Base-by-base conservation (phyloP, 2,797 vertebrate species). In the Bovichtus variegatus region DNA sequence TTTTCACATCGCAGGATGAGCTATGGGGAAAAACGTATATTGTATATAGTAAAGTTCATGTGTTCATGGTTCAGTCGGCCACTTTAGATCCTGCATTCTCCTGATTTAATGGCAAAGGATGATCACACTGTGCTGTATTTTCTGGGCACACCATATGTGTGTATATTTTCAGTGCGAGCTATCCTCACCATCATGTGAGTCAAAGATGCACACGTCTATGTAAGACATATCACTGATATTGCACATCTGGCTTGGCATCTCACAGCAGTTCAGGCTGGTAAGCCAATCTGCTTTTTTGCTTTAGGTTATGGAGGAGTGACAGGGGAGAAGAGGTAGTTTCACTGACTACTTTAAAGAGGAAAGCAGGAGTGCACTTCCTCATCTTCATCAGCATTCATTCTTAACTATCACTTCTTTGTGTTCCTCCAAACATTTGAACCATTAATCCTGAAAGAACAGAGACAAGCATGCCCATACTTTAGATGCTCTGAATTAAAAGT, bases 381-480 rank as follows among this genome's bases (percentile, higher is more conserved):
- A 13, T 38, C 23, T 62, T 43, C 41, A 49, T 9, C 46, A 47
- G 9, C 10, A 38, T 12, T 60, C 23, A 19, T 21, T 13, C 1
- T 54, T 31, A 38, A 12, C 21, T 53, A 25, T 49, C 9, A 44
- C 36, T 68, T 34, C 36, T 60, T 65, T 71, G 23, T 34, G 50
- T 54, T 12, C 15, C 9, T 64, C 23, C 11, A 47, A 71, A 71
- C 5, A 2, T 63, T 54, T 43, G 10, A 31, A 54, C n/a, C 7
- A 36, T 40, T 3, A 60, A 4, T 70, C 60, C 74, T 85, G 40
- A 67, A 81, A 40, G 29, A 74, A 63, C 23, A 50, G 40, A 4
- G 2, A 51, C 5, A 61, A n/a, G 40, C 6, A 43, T 36, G 12
- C 38, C 0, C 58, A 29, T 2, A 47, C 0, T 47, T 55, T 27